Evolutionary conservation across 1,140 invertebrate genomes (phyloP).

Genomic region (Pseudomyrmex dendroicus): DNA sequence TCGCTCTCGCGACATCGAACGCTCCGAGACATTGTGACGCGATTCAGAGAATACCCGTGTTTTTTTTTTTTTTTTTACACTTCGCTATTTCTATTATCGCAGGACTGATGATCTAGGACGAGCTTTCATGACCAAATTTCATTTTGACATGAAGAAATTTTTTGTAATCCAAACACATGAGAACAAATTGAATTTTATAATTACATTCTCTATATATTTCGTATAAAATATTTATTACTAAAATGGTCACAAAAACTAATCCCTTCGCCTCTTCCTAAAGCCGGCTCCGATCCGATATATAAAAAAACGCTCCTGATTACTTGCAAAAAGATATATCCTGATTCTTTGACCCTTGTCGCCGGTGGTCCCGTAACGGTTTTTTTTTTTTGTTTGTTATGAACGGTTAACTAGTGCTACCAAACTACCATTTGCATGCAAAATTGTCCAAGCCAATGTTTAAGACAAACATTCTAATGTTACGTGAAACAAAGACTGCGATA

Average conservation of each 20-base stretch:
- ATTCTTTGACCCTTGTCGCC: constrained; percentile 16
- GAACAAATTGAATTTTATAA: not conserved
- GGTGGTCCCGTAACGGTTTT: constrained; percentile 32
- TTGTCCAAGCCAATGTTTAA: constrained; percentile 75
- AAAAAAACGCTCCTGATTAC: constrained; percentile 26
- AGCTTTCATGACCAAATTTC: constrained; percentile 28
- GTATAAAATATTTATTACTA: not conserved
- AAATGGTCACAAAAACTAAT: constrained; percentile 40
- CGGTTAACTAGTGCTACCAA: constrained; percentile 75
- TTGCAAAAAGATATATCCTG: constrained; percentile 5
- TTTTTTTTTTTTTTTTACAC: not conserved
- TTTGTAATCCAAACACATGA: not conserved
- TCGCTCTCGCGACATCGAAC: constrained; percentile 29
- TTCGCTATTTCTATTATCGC: constrained; percentile 24
- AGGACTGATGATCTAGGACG: constrained; percentile 2
- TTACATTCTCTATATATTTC: no score
- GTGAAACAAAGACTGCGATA: constrained; percentile 74
- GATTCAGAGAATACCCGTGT: not conserved
- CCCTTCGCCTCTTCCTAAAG: constrained; percentile 47
- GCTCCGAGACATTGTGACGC: constrained; percentile 11
- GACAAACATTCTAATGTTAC: constrained; percentile 77
- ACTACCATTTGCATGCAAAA: constrained; percentile 76
- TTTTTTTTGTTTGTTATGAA: constrained; percentile 61
- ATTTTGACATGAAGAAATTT: not conserved
- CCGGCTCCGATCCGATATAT: constrained; percentile 23